phyloP scores from a whole-genome alignment of 37 sponge, comb jelly and placozoan species.

The Chondrosia reniformis region DNA sequence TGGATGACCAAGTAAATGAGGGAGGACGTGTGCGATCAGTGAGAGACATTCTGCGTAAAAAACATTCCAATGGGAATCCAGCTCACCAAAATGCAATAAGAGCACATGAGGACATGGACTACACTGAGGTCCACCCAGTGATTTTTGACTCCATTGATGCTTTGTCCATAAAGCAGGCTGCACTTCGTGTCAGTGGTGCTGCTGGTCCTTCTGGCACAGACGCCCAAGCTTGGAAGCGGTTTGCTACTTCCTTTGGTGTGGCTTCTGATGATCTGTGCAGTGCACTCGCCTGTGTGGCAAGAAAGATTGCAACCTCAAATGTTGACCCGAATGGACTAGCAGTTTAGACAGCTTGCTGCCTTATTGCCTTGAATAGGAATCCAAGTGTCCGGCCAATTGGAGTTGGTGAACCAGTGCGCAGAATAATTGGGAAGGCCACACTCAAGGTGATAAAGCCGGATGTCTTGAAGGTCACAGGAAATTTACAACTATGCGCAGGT shows the following conservation, averaged over 20 bases:
- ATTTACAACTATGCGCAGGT: conserved; percentile 56
- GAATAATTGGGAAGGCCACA: conserved; percentile 41
- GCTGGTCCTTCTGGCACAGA: conserved; percentile 52
- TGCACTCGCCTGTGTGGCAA: conserved; percentile 37
- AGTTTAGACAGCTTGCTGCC: conserved; percentile 38
- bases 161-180: conserved; percentile 8
- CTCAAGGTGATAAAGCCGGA: conserved; percentile 20
- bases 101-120: background rate
- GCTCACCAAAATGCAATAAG: background rate
- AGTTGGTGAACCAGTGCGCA: conserved; percentile 33
- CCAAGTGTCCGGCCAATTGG: conserved; percentile 54
- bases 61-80: conserved; percentile 31
- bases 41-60: conserved; percentile 16
- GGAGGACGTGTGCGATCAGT: no score
- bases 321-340: conserved; percentile 34
- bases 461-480: conserved; percentile 33
- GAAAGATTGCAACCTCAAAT: conserved; percentile 20
- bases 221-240: conserved; percentile 28
- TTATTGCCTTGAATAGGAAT: conserved; percentile 55
- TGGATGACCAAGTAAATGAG: background rate
- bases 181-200: conserved; percentile 30
- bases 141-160: conserved; percentile 47
- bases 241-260: conserved; percentile 30
- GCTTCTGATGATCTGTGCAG: conserved; percentile 41
- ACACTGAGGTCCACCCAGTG: conserved; percentile 7